phyloP scores from a whole-genome alignment of 1,140 invertebrate genomes.

The Drosophila miranda region DNA sequence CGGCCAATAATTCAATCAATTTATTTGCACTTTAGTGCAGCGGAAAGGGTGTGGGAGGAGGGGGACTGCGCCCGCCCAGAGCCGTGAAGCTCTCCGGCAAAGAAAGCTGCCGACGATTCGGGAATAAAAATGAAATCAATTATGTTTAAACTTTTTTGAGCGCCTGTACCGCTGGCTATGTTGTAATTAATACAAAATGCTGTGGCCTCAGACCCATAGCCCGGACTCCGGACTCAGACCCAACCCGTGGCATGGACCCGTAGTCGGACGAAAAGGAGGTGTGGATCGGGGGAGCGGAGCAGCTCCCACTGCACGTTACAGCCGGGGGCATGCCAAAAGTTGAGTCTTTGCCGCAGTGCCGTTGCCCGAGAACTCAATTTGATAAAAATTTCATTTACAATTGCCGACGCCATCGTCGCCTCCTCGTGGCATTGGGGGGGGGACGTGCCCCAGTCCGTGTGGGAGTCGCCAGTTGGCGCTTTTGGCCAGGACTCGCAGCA shows the following conservation, averaged over 20 bases:
- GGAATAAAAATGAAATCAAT: conserved; percentile 76
- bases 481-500: conserved; percentile 8
- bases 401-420: conserved; percentile 44
- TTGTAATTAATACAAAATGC: conserved; percentile 79
- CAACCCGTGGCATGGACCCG: too few relatives aligned
- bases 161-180: conserved; percentile 58
- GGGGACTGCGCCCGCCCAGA: conserved; percentile 1
- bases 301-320: conserved; percentile 5
- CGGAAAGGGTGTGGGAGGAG: conserved; percentile 1
- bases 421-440: background rate
- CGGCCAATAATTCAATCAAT: conserved; percentile 68
- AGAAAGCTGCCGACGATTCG: conserved; percentile 33
- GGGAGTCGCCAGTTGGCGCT: conserved; percentile 71
- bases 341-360: conserved; percentile 68
- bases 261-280: background rate
- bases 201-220: conserved; percentile 28
- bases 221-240: background rate
- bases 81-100: conserved; percentile 10
- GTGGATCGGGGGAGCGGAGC: conserved; percentile 2
- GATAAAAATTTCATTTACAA: conserved; percentile 76
- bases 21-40: conserved; percentile 60
- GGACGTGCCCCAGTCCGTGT: conserved; percentile 17
- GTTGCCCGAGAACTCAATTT: conserved; percentile 68
- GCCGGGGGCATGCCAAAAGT: conserved; percentile 69
- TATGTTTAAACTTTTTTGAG: conserved; percentile 70